Evolutionary conservation across 2,113 vertebrate species (phyloP), one percentile per base, ranked within the genome.

Genomic region (Spheniscus mendiculus): DNA sequence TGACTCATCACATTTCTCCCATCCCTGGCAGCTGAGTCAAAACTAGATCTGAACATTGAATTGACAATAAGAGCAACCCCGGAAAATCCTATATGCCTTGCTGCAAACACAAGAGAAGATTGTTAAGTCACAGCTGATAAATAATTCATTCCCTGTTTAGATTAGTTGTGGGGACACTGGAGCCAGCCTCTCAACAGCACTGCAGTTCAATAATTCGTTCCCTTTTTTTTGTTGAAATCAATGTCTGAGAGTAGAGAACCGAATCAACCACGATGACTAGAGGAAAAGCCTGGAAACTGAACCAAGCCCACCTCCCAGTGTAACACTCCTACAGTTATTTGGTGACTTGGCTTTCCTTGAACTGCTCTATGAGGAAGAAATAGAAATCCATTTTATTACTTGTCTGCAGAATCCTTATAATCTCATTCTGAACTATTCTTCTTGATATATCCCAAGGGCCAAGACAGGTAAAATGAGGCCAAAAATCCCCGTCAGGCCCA

Each of bases 401-500:
- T 44, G n/a, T 23, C 83, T 85, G 36, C 18, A 72, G 61, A 55
- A 61, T 38, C 69, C 29, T 53, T n/a, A 10, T 29, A n/a, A 52
- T 56, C 65, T 71, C 42, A 50, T 69, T 59, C 47, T 34, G 36
- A 70, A 12, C 29, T 36, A 1, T 10, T 47, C 38, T 42, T 82
- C 88, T n/a, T 19, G 44, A 20, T 26, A 23, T 3, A 65, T 82
- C 69, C 83, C 72, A 69, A 66, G 47, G 45, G 40, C 30, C 49
- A 32, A 36, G 47, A 34, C 79, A 97, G 92, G 90, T 94, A 62
- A 89, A 94, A 86, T 1, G 44, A 94, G 76, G 83, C 65, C 92
- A 89, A n/a, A 91, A 14, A 15, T 44, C 61, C 85, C 83, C 78
- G n/a, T 4, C 52, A 66, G 47, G 15, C 34, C 71, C 34, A 3